Base-by-base conservation (phyloP, 2,113 vertebrate species). In the Salvelinus sp. region DNA sequence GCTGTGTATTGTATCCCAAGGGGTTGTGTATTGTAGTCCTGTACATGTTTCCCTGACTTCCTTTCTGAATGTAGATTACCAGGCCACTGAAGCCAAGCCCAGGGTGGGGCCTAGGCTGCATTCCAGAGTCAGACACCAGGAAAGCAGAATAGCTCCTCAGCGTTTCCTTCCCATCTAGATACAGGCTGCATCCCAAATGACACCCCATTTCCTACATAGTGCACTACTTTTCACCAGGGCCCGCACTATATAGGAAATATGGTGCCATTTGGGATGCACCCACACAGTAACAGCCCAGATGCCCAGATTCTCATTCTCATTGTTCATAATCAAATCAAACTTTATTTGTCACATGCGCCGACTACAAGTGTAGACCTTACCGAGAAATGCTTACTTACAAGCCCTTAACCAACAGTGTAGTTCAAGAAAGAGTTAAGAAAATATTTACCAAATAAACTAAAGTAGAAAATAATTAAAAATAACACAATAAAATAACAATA, bases 101-200 rank as follows among this genome's bases (percentile, higher is more conserved):
- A 57, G 88, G 83, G 78, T 75, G 87, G 85, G 79, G 73, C 38
- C 27, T 57, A 76, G 73, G 81, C 60, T 70, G 38, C 64, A 89
- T 89, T 90, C 88, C 88, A 73, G 75, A 78, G 84, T 85, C 84
- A 66, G 73, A 22, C 25, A 71, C 66, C 81, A 83, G 89, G 85
- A 87, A 91, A 76, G 62, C 28, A 78, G 10, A 68, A 7, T 4
- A 69, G 62, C 50, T 72, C 68, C 80, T 79, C 27, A 13, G 28
- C 20, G 76, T 78, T 88, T 89, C 88, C 86, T 91, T 90, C 85
- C 89, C 14, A 65, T 78, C 74, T 77, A 60, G n/a, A 20, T 54
- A 14, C 3, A 14, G 7, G n/a, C 3, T 54, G 22, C 1, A 22
- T 63, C 18, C 20, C 2, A 25, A 25, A 16, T 63, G n/a, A 16